phyloP scores from a whole-genome alignment of 1,140 invertebrate species.

The Akabosia matsudoensis region DNA sequence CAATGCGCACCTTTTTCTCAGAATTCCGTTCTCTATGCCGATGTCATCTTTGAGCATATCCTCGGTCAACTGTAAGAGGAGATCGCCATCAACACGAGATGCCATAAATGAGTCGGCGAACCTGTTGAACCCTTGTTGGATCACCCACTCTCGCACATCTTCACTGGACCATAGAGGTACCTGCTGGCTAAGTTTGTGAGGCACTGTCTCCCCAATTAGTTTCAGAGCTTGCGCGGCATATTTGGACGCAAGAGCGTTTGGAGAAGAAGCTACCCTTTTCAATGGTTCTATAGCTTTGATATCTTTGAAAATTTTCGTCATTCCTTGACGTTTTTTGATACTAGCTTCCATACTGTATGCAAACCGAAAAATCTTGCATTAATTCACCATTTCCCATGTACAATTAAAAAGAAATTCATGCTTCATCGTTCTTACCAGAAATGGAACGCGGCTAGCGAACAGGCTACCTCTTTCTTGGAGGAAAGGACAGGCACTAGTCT shows the following conservation, averaged over 20 bases:
- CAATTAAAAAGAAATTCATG: not conserved
- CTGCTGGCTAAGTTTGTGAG: conserved; percentile 95
- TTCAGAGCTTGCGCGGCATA: conserved; percentile 93
- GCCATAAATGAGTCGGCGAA: conserved; percentile 79
- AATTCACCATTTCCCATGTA: not conserved
- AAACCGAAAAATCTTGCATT: not conserved
- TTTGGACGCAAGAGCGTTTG: conserved; percentile 95
- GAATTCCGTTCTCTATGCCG: conserved; percentile 87
- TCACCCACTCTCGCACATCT: conserved; percentile 97
- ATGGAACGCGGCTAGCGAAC: conserved; percentile 95
- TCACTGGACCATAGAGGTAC: conserved; percentile 95
- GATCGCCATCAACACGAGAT: conserved; percentile 95
- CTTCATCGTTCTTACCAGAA: conserved; percentile 65
- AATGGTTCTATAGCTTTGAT: conserved; percentile 93
- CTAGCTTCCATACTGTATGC: conserved; percentile 87
- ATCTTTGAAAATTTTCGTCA: conserved; percentile 88
- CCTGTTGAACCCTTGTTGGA: conserved; percentile 88
- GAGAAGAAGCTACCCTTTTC: conserved; percentile 94
- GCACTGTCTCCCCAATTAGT: conserved; percentile 93
- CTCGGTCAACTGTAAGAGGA: conserved; percentile 88
- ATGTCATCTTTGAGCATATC: conserved; percentile 90
- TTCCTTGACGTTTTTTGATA: conserved; percentile 94
- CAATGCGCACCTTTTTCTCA: conserved; percentile 67
- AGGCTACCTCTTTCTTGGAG: conserved; percentile 91
- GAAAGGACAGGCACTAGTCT: conserved; percentile 90